These are phyloP conservation scores for Alitta virens DNA, from an alignment of 2,888 invertebrate genomes.

Conservation along the genomic window DNA sequence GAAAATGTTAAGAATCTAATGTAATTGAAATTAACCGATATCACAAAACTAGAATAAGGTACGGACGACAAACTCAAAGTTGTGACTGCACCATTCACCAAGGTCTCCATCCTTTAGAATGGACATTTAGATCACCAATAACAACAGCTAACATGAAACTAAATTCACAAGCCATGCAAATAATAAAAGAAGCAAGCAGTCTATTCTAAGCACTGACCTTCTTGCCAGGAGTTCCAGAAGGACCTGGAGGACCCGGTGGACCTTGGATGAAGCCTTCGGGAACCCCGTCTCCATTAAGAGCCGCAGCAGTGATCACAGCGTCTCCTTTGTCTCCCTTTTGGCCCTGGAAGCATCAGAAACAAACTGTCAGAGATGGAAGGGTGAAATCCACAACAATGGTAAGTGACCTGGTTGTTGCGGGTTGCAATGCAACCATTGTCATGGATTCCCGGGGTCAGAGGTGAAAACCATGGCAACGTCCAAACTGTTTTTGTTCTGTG, in stretches of 20 bases:
- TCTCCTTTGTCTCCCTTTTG: constrained; percentile 27
- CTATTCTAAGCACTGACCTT: constrained; percentile 17
- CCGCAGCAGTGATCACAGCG: not conserved
- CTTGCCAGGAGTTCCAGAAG: constrained; percentile 26
- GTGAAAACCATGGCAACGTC: constrained; percentile 1
- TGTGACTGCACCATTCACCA: not conserved
- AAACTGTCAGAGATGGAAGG: not conserved
- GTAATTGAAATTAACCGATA: too few relatives aligned
- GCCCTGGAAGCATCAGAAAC: constrained; percentile 22
- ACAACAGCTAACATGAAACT: not conserved
- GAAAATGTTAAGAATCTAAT: too few relatives aligned
- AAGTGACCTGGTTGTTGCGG: too few relatives aligned
- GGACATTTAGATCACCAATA: not conserved
- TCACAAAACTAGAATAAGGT: too few relatives aligned
- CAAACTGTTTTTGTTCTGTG: not conserved
- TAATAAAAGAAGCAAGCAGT: too few relatives aligned
- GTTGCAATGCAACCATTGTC: constrained; percentile 4
- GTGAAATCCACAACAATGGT: constrained; percentile 13
- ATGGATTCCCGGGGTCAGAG: constrained; percentile 10
- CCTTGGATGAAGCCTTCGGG: constrained; percentile 21
- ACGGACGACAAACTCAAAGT: too few relatives aligned
- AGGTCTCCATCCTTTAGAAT: too few relatives aligned
- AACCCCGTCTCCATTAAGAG: constrained; percentile 3
- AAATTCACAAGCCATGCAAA: too few relatives aligned
- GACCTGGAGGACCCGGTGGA: constrained; percentile 26